Percentiles rank a stretch among this genome's conserved stretches.
Conservation (phyloP, 2,113 vertebrate species). For the Myanophis thanlyinensis region DNA sequence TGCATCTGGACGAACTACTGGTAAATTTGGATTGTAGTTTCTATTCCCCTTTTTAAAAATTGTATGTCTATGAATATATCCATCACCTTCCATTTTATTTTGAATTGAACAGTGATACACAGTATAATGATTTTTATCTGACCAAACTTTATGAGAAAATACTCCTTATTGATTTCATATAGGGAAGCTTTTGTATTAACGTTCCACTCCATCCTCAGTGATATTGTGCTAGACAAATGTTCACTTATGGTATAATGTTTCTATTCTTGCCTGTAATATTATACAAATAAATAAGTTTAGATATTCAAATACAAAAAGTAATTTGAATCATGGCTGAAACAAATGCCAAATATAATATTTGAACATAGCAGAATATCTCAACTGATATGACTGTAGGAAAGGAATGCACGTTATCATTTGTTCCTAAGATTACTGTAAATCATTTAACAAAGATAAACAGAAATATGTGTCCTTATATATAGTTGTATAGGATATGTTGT, state of each 20-base stretch:
- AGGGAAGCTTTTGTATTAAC: not conserved
- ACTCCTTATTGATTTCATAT: not conserved
- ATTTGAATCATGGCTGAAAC: not conserved
- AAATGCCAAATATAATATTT: not conserved
- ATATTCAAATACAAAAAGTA: not conserved
- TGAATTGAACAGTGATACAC: fast-evolving
- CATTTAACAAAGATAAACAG: too few species aligned
- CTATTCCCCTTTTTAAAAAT: not conserved
- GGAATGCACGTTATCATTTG: too few species aligned
- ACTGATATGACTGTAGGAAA: too few species aligned
- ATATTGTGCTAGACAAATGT: not conserved
- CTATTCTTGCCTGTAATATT: not conserved
- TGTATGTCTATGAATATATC: not conserved
- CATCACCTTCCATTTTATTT: not conserved
- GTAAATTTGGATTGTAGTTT: conserved; percentile 16
- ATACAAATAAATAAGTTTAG: not conserved
- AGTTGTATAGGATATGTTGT: too few species aligned
- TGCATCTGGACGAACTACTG: conserved; percentile 52
- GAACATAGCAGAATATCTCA: not conserved
- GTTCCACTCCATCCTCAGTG: not conserved
- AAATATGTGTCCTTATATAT: too few species aligned
- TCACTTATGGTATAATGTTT: not conserved
- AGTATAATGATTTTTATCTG: not conserved
- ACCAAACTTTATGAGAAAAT: not conserved
- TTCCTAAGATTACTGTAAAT: too few species aligned